These are phyloP conservation scores for Heliornis fulica DNA, from an alignment of 2,113 vertebrate genomes.

Conservation along the genomic window DNA sequence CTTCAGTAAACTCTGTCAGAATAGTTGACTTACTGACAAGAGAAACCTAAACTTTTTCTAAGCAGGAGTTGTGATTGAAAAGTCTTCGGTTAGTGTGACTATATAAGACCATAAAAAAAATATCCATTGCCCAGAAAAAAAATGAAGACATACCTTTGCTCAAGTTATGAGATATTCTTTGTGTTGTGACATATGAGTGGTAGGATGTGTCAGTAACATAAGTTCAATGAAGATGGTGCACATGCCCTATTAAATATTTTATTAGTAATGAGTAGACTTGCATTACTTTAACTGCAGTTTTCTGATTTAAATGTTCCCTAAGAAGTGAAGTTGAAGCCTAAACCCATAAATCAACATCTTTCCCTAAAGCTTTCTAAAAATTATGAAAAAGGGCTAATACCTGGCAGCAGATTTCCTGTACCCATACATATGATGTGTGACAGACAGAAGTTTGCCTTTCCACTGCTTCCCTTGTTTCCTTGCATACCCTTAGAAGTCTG, in stretches of 20 bases:
- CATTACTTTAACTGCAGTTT: background rate
- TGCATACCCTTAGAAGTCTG: background rate
- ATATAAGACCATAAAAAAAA: background rate
- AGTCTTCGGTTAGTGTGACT: background rate
- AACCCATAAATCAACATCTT: background rate
- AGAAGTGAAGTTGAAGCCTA: background rate
- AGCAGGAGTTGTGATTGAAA: background rate
- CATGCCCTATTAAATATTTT: background rate
- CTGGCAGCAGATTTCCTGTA: background rate
- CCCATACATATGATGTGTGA: background rate
- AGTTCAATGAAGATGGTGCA: background rate
- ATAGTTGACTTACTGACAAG: background rate
- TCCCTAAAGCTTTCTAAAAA: background rate
- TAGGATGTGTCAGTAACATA: background rate
- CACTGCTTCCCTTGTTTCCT: background rate
- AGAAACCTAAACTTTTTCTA: background rate
- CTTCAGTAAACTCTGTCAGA: background rate
- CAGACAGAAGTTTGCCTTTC: background rate
- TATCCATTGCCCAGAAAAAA: background rate
- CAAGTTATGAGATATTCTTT: background rate
- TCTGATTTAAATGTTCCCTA: background rate
- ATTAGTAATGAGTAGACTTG: background rate
- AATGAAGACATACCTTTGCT: accelerated
- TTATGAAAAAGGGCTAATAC: background rate
- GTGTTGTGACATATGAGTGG: background rate